A percentile compares a stretch with the other conserved stretches of the same genome.
Conservation (phyloP, 2,888 invertebrate genomes). For the Andrena bucephala region DNA sequence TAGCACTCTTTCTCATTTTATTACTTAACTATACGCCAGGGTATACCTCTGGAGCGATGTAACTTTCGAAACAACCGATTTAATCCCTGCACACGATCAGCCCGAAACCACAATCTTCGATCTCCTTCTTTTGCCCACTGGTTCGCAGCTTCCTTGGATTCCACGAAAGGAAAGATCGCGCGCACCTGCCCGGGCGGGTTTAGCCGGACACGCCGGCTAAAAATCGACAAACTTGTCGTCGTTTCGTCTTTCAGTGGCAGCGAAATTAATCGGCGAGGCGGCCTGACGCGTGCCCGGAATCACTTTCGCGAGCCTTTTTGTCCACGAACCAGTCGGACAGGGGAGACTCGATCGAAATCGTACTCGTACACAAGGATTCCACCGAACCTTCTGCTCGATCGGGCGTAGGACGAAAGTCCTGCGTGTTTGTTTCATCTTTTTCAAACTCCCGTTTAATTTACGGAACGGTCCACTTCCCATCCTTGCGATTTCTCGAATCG, state of each 20-base stretch:
- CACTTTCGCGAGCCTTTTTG: constrained; percentile 72
- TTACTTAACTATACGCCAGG: background rate
- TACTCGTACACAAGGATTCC: constrained; percentile 7
- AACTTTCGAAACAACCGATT: constrained; percentile 9
- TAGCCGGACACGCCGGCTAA: constrained; percentile 25
- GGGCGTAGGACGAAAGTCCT: constrained; percentile 35
- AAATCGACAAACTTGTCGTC: constrained; percentile 54
- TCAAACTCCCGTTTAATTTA: background rate
- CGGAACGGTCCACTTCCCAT: background rate
- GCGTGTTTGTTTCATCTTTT: background rate
- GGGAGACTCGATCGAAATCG: constrained; percentile 37
- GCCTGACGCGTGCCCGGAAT: constrained; percentile 74
- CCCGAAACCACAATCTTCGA: constrained; percentile 19
- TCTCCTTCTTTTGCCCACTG: constrained; percentile 2
- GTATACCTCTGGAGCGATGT: background rate
- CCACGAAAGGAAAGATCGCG: constrained; percentile 45
- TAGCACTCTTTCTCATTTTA: background rate
- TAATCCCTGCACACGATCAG: constrained; percentile 4
- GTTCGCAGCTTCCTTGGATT: constrained; percentile 37
- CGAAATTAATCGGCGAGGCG: constrained; percentile 68
- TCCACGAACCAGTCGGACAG: constrained; percentile 31
- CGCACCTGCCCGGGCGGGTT: constrained; percentile 39
- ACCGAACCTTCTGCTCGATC: constrained; percentile 7
- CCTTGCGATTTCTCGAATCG: background rate
- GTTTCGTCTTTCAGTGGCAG: constrained; percentile 47